Conservation (phyloP, 2,797 vertebrate genomes). For the Myripristis jacobus region DNA sequence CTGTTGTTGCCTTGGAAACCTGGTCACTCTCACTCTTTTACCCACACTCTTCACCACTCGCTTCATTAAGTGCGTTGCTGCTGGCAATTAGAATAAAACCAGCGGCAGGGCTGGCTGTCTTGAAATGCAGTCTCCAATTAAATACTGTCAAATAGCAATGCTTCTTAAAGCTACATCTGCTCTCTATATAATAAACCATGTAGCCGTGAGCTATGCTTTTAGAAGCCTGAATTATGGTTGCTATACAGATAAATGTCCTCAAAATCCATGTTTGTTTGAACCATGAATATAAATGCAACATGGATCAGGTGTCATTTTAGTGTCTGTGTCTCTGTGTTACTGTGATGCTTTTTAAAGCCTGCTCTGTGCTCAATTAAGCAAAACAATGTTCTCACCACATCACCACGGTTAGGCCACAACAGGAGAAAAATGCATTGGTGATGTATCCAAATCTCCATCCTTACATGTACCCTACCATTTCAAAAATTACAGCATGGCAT, state of each 20-base stretch:
- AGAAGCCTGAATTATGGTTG: constrained; percentile 54
- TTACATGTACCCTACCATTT: constrained; percentile 19
- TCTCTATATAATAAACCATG: constrained; percentile 74
- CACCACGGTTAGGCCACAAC: constrained; percentile 52
- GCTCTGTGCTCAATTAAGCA: constrained; percentile 47
- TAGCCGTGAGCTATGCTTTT: constrained; percentile 73
- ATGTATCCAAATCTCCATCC: constrained; percentile 53
- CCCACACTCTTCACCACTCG: constrained; percentile 78
- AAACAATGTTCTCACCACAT: constrained; percentile 56
- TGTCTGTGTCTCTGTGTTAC: constrained; percentile 33
- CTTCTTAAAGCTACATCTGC: constrained; percentile 77
- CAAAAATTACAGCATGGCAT: constrained; percentile 4
- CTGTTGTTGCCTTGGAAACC: constrained; percentile 87
- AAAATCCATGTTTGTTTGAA: constrained; percentile 61
- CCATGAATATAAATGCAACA: constrained; percentile 56
- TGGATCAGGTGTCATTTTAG: constrained; percentile 38
- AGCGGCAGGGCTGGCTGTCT: constrained; percentile 82
- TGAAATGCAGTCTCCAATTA: constrained; percentile 85
- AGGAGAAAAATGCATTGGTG: constrained; percentile 34
- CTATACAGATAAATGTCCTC: constrained; percentile 57
- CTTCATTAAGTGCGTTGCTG: constrained; percentile 86
- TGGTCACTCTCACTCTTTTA: constrained; percentile 82
- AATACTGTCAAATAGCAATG: constrained; percentile 82
- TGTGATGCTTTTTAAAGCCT: constrained; percentile 49
- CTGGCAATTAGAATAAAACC: constrained; percentile 87